Evolutionary conservation across 2,797 vertebrate species (phyloP).

Genomic region (Myioborus melanocephalus): DNA sequence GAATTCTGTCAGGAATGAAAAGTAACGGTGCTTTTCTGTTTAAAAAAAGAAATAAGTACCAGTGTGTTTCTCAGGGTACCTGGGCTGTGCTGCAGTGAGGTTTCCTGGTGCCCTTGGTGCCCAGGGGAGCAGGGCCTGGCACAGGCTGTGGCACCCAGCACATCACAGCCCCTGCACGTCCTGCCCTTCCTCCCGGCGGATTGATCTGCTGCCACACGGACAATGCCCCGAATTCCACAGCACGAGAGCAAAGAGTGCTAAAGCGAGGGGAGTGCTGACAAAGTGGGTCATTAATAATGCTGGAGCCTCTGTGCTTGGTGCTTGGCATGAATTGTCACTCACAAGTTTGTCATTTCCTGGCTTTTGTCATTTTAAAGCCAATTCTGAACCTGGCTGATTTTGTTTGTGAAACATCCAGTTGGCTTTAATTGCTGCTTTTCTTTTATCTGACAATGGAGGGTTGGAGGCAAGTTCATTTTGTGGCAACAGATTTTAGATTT

Average conservation of each 20-base stretch:
- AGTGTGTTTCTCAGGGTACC: not conserved
- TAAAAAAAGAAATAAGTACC: not conserved
- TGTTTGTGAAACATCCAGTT: not conserved
- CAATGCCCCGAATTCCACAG: not conserved
- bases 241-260: not conserved
- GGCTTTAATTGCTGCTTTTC: not conserved
- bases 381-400: not conserved
- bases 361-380: not conserved
- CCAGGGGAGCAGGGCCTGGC: not conserved
- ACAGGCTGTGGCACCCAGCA: too few species aligned
- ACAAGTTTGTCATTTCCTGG: slow-evolving; percentile 13
- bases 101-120: not conserved
- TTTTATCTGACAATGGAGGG: not conserved
- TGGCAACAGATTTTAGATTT: not conserved
- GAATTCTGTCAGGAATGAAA: not conserved
- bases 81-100: not conserved
- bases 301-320: not conserved
- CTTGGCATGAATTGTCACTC: not conserved
- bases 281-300: slow-evolving; percentile 3
- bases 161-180: not conserved
- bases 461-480: not conserved
- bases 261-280: not conserved
- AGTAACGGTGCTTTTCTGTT: not conserved
- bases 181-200: not conserved
- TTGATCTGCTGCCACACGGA: not conserved